A percentile compares a stretch with the other conserved stretches of the same genome.
These are phyloP conservation scores for Herpetotheres cachinnans DNA, from an alignment of 2,113 vertebrate genomes.

Conservation along the genomic window DNA sequence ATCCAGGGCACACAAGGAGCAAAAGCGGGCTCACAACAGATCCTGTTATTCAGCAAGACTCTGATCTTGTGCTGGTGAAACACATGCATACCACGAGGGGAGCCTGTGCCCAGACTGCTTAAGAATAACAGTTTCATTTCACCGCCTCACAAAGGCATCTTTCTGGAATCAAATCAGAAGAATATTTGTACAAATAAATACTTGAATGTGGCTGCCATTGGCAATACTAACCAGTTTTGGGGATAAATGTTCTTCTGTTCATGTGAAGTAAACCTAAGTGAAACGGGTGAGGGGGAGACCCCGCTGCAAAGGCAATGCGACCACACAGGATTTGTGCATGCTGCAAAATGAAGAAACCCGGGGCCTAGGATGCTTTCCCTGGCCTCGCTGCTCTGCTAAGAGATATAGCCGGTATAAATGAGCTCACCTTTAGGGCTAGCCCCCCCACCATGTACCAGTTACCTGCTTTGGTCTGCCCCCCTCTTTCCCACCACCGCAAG, in stretches of 20 bases:
- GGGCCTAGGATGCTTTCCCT: neutral
- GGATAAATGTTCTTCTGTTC: neutral
- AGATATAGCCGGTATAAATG: neutral
- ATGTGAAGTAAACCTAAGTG: neutral
- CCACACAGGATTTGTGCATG: neutral
- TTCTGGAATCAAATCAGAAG: neutral
- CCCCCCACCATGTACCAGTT: fast-evolving
- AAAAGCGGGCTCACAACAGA: neutral
- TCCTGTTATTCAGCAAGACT: neutral
- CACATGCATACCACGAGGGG: neutral
- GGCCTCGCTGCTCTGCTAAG: neutral
- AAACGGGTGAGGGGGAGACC: neutral
- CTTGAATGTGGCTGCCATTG: neutral
- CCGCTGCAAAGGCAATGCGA: neutral
- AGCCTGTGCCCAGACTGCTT: neutral
- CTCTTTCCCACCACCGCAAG: neutral
- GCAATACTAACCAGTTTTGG: neutral
- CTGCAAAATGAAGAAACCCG: neutral
- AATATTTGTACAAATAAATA: neutral
- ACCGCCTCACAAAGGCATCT: neutral
- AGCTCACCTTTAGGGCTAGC: too few species aligned
- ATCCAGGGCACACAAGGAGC: neutral
- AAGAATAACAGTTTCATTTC: neutral
- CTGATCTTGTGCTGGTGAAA: neutral
- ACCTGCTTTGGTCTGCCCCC: fast-evolving